Evolutionary conservation across 2,113 vertebrate genomes (phyloP).

Genomic region (Cariama cristata): DNA sequence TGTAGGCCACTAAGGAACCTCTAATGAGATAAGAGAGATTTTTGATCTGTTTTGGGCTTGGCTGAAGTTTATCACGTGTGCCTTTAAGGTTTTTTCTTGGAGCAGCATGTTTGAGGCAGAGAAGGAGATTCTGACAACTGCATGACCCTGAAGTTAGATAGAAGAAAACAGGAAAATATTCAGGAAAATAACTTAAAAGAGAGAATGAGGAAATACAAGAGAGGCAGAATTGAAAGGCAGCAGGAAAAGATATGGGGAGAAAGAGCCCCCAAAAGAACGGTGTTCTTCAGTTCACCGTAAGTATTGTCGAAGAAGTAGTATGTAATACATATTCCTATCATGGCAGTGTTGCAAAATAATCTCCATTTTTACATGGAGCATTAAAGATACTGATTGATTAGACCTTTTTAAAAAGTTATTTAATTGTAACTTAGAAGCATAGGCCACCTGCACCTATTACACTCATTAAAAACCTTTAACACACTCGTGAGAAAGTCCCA

Average conservation of each 20-base stretch:
- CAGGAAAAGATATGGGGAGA: neutral
- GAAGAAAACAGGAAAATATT: neutral
- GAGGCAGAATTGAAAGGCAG: neutral
- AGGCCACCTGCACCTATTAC: neutral
- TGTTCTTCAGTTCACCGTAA: neutral
- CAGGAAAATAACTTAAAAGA: neutral
- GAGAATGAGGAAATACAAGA: neutral
- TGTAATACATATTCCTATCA: too few relatives aligned
- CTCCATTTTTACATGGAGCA: neutral
- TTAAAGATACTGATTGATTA: neutral
- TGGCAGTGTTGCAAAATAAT: neutral
- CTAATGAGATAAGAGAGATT: neutral
- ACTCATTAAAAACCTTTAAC: neutral
- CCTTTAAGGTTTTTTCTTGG: neutral
- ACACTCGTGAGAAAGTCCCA: neutral
- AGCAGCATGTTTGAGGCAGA: neutral
- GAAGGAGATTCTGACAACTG: neutral
- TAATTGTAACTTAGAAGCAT: neutral
- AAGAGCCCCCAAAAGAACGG: neutral
- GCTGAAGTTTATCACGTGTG: neutral
- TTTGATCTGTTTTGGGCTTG: neutral
- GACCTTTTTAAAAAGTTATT: neutral
- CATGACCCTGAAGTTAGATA: neutral
- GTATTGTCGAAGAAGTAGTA: neutral
- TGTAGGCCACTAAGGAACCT: neutral